Conservation (phyloP, 92 coral and sea anemone species). For the Diadumene lineata region DNA sequence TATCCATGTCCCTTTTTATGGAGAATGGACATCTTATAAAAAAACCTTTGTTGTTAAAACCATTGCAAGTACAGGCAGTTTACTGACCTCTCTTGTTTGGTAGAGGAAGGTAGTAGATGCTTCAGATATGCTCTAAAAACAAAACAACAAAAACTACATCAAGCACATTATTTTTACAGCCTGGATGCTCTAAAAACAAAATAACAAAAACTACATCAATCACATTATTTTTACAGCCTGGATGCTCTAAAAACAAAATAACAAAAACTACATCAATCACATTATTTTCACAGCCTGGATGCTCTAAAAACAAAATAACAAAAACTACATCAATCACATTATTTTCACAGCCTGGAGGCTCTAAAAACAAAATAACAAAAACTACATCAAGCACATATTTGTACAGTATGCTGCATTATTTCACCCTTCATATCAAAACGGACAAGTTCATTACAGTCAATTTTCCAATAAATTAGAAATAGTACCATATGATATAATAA, state of each 20-base stretch:
- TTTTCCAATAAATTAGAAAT: too few species aligned
- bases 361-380: not conserved
- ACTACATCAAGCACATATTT: not conserved
- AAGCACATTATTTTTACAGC: not conserved
- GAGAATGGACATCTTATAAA: too few species aligned
- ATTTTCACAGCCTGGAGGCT: not conserved
- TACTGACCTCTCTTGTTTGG: conserved; percentile 68
- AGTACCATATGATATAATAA: too few species aligned
- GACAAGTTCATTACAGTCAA: too few species aligned
- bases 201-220: not conserved
- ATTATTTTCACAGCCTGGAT: not conserved
- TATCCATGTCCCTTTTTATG: too few species aligned
- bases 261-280: not conserved
- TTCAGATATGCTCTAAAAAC: conserved; percentile 71
- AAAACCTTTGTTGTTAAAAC: too few species aligned
- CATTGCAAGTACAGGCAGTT: not conserved
- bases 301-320: not conserved
- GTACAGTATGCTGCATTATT: too few species aligned
- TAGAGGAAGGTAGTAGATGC: conserved; percentile 63
- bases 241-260: not conserved
- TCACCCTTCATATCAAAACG: too few species aligned
- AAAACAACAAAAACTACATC: too few species aligned
- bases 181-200: not conserved
- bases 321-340: not conserved
- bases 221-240: not conserved